phyloP scores from a whole-genome alignment of 2,888 invertebrate genomes.

The Leucania comma region DNA sequence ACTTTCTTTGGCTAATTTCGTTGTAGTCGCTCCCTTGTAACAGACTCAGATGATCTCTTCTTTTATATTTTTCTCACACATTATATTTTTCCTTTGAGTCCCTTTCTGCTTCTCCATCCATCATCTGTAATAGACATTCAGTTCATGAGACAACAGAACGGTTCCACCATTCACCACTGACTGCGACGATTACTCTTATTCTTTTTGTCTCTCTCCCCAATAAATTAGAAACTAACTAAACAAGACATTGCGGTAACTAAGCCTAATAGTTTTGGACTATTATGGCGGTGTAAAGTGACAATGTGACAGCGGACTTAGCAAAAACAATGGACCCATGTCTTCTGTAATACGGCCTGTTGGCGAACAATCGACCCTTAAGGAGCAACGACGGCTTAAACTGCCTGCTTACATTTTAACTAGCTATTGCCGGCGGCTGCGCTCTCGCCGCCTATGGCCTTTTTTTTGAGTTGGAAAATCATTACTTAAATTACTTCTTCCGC shows the following conservation, averaged over 20 bases:
- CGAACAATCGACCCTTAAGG: constrained; percentile 33
- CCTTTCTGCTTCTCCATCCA: not conserved
- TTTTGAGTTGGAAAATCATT: no score
- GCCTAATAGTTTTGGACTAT: constrained; percentile 12
- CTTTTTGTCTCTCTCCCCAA: no score
- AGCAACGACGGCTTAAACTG: constrained; percentile 25
- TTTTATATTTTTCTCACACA: not conserved
- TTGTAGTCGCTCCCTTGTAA: not conserved
- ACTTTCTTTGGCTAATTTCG: not conserved
- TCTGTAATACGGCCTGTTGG: constrained; percentile 21
- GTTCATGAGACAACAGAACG: not conserved
- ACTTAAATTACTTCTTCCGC: no score
- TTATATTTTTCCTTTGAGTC: not conserved
- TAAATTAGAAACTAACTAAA: constrained; percentile 6
- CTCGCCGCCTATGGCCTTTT: no score
- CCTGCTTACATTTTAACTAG: constrained; percentile 12
- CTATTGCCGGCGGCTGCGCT: not conserved
- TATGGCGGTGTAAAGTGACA: constrained; percentile 14
- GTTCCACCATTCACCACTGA: not conserved
- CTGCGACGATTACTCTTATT: not conserved
- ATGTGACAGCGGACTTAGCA: constrained; percentile 14
- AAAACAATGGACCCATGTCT: constrained; percentile 56
- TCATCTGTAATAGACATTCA: not conserved
- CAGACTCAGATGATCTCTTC: not conserved
- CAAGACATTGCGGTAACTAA: constrained; percentile 14